Evolutionary conservation across 2,888 invertebrate species (phyloP).

Genomic region (Sceliomorpha sp.): DNA sequence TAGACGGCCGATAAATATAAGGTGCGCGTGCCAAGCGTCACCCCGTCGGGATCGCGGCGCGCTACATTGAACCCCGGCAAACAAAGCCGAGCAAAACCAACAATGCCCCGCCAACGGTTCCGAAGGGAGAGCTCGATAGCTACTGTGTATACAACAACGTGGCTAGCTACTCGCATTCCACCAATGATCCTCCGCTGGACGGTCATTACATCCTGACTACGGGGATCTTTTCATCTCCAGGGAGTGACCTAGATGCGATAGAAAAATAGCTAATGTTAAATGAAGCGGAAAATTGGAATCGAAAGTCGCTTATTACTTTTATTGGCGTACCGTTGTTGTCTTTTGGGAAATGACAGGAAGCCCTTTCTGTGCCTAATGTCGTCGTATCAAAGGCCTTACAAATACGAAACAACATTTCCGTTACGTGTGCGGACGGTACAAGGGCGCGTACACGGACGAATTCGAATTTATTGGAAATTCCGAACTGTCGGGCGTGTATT

Average conservation of each 20-base stretch:
- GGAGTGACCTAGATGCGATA: conserved; percentile 44
- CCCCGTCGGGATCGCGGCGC: conserved; percentile 33
- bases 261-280: conserved; percentile 45
- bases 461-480: too few relatives aligned
- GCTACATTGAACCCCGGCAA: conserved; percentile 54
- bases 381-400: not conserved
- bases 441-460: too few relatives aligned
- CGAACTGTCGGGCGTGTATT: too few relatives aligned
- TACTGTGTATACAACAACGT: conserved; percentile 6
- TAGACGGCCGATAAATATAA: conserved; percentile 67
- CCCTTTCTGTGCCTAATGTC: conserved; percentile 19
- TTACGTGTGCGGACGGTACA: too few relatives aligned
- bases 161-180: conserved; percentile 1
- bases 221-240: conserved; percentile 36
- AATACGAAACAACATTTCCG: too few relatives aligned
- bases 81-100: conserved; percentile 64
- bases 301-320: conserved; percentile 54
- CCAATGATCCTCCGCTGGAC: conserved; percentile 24
- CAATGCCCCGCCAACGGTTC: conserved; percentile 58
- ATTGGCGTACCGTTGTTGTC: conserved; percentile 32
- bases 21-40: conserved; percentile 55
- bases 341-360: conserved; percentile 26
- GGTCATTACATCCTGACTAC: conserved; percentile 35
- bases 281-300: conserved; percentile 54
- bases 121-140: conserved; percentile 30